Evolutionary conservation across 2,797 vertebrate genomes (phyloP), one percentile per base, ranked within the genome.

Genomic region (Ceyx erithaca): DNA sequence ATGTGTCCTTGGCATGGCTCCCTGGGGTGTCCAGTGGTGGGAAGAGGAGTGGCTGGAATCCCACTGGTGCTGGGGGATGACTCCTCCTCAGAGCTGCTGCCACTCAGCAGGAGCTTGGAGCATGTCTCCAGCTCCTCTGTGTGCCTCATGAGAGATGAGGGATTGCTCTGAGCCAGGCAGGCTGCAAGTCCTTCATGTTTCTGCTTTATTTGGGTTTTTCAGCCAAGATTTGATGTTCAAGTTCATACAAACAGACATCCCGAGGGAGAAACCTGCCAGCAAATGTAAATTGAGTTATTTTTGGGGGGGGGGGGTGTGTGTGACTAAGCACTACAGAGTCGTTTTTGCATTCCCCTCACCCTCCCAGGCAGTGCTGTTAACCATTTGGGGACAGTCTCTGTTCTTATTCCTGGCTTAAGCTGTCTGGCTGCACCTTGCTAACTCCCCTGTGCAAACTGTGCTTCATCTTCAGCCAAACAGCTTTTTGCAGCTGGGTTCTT

Each of bases 141-240:
- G 0, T 2, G 19, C 28, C 3, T 8, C 4, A 1, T 12, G 20
- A 46, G 30, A n/a, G 28, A 18, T 0, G 25, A 30, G 63, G 0
- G 7, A 54, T 12, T 0, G 80, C 69, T 46, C 10, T 0, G 20
- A 58, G 57, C 0, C 1, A 70, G 40, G 16, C 33, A 35, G 64
- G 17, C 54, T 85, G 57, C 46, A 26, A 54, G 26, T 16, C 30
- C 64, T 80, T 59, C 1, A 0, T 62, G 48, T 18, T 40, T 40
- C 67, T 75, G 66, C 63, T 75, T 45, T 14, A 11, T 31, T 63
- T 45, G 51, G 46, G 69, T 7, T 26, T 90, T 72, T 28, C 7
- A 52, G 88, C 80, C 58, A 68, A 48, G 54, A 19, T 62, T 63
- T 28, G 28, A 28, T 49, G 52, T 71, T 71, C 2, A 1, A 8